Percentiles rank a stretch among this genome's conserved stretches.
Conservation (phyloP, 1,140 invertebrate species). For the Maniola jurtina region DNA sequence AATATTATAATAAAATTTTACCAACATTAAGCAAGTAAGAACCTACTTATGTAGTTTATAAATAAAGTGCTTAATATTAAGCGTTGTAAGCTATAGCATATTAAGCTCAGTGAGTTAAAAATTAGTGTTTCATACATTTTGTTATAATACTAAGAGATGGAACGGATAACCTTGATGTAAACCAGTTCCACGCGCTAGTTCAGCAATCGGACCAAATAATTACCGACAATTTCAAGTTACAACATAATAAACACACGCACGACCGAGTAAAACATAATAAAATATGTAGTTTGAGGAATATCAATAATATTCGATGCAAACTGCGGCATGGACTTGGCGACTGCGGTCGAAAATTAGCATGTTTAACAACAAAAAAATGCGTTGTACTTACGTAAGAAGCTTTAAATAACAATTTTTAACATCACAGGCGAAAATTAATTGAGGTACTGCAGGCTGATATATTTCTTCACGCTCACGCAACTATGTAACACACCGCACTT, state of each 20-base stretch:
- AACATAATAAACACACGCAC: slow-evolving; percentile 17
- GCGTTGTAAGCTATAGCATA: too few species aligned
- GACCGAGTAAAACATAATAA: slow-evolving; percentile 18
- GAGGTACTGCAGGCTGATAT: slow-evolving; percentile 38
- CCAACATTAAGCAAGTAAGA: too few species aligned
- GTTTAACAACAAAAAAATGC: slow-evolving; percentile 60
- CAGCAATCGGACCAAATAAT: slow-evolving; percentile 17
- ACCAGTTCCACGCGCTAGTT: slow-evolving; percentile 22
- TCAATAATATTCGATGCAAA: slow-evolving; percentile 19
- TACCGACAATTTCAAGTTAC: slow-evolving; percentile 19
- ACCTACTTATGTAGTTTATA: not conserved
- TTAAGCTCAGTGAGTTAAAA: not conserved
- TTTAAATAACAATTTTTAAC: slow-evolving; percentile 66
- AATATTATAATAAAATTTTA: too few species aligned
- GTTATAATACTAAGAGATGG: not conserved
- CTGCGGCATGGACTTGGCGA: slow-evolving; percentile 17
- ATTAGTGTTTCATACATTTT: slow-evolving; percentile 17
- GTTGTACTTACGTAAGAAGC: slow-evolving; percentile 71
- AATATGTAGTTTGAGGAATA: slow-evolving; percentile 14
- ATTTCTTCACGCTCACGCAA: slow-evolving; percentile 44
- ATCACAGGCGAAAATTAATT: slow-evolving; percentile 62
- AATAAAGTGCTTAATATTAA: slow-evolving; percentile 8
- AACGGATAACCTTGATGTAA: slow-evolving; percentile 27
- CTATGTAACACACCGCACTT: slow-evolving; percentile 37
- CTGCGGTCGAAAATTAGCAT: slow-evolving; percentile 20